Conservation (phyloP, 1,140 invertebrate genomes). For the Brachionus rubens region DNA sequence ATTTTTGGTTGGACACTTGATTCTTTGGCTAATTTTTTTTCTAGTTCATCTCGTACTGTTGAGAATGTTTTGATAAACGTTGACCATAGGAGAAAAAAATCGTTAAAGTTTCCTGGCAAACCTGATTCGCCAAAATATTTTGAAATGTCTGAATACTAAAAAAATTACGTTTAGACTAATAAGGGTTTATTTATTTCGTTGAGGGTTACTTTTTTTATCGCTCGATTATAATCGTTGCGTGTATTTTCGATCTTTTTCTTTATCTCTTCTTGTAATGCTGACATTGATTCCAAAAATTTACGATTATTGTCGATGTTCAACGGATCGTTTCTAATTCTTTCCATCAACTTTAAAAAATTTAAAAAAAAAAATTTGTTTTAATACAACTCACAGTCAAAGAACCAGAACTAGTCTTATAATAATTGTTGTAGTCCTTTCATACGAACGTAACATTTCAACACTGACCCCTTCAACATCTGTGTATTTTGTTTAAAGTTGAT, state of each 20-base stretch:
- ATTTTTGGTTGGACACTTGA: not conserved
- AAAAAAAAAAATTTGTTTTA: too few relatives aligned
- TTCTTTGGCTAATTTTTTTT: constrained; percentile 16
- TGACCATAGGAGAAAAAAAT: constrained; percentile 27
- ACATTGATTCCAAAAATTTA: constrained; percentile 10
- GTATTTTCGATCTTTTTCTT: constrained; percentile 17
- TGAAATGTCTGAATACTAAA: not conserved
- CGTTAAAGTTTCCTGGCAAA: not conserved
- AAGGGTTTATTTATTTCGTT: not conserved
- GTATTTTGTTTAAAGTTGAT: too few relatives aligned
- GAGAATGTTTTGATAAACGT: constrained; percentile 25
- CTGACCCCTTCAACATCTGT: too few relatives aligned
- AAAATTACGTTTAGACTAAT: not conserved
- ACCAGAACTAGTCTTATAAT: too few relatives aligned
- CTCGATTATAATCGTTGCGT: not conserved
- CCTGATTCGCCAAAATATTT: constrained; percentile 28
- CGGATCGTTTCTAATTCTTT: constrained; percentile 5
- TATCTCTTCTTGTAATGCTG: not conserved
- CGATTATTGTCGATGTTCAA: constrained; percentile 7
- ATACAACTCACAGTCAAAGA: too few relatives aligned
- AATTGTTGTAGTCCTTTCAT: too few relatives aligned
- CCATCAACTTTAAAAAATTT: not conserved
- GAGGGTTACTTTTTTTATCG: not conserved
- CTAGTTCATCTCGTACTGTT: not conserved
- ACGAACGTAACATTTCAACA: too few relatives aligned